Conservation (phyloP, 1,140 invertebrate genomes). For the Drosophila tropicalis region DNA sequence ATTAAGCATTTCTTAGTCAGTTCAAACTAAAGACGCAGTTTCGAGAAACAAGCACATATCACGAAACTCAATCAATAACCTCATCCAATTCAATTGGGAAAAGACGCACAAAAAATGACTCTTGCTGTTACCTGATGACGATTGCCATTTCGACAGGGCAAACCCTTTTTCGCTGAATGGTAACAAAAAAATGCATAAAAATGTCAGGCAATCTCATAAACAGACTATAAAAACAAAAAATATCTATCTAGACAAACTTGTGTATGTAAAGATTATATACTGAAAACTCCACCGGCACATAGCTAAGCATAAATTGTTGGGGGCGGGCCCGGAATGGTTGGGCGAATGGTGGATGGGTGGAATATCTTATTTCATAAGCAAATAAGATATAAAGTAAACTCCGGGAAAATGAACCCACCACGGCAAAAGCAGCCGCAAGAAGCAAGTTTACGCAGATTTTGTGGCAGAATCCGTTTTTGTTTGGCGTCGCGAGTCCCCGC, state of each 20-base stretch:
- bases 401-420: neutral
- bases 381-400: conserved; percentile 13
- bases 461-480: neutral
- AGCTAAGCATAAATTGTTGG: conserved; percentile 8
- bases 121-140: neutral
- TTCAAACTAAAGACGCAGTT: neutral
- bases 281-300: neutral
- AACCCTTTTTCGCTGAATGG: conserved; percentile 8
- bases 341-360: neutral
- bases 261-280: conserved; percentile 9
- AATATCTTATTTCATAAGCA: conserved; percentile 14
- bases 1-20: neutral
- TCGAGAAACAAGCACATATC: neutral
- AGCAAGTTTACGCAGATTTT: conserved; percentile 7
- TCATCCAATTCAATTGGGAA: neutral
- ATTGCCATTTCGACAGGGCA: neutral
- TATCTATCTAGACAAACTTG: neutral
- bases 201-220: conserved; percentile 14
- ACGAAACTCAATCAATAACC: conserved; percentile 9
- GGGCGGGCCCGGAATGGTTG: neutral
- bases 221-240: conserved; percentile 5
- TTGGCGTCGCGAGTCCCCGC: neutral
- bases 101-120: neutral
- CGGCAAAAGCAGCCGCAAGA: conserved; percentile 1
- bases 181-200: conserved; percentile 5